phyloP scores from a whole-genome alignment of 2,888 invertebrate species.

The Petrophora chlorosata region DNA sequence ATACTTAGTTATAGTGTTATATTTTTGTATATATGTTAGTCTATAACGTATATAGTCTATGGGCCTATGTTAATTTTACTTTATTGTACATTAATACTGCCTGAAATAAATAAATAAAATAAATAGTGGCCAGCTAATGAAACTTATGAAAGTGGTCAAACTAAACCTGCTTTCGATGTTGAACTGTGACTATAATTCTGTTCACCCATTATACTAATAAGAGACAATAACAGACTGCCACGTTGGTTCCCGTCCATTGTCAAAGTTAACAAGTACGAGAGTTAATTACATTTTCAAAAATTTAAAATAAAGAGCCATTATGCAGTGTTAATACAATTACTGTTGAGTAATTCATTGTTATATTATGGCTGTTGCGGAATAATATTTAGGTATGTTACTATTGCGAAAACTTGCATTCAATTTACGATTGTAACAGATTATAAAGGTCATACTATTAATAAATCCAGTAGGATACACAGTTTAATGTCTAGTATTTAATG shows the following conservation, averaged over 20 bases:
- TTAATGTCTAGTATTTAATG: constrained; percentile 41
- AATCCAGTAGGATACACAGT: constrained; percentile 22
- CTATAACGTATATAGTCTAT: too few species aligned
- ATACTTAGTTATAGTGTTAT: too few species aligned
- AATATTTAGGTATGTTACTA: constrained; percentile 39
- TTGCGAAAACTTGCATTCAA: constrained; percentile 68
- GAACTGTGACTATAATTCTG: constrained; percentile 61
- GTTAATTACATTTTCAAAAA: constrained; percentile 73
- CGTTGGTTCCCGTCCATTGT: constrained; percentile 76
- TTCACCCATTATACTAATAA: constrained; percentile 65
- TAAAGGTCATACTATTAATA: constrained; percentile 58
- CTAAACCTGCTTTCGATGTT: constrained; percentile 46
- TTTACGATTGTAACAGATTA: constrained; percentile 59
- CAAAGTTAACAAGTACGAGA: constrained; percentile 69
- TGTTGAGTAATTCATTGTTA: constrained; percentile 73
- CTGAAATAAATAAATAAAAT: too few species aligned
- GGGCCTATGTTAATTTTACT: too few species aligned
- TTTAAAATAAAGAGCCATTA: constrained; percentile 67
- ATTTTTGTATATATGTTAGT: too few species aligned
- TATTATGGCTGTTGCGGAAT: constrained; percentile 32
- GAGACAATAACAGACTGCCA: constrained; percentile 64
- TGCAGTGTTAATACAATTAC: constrained; percentile 72
- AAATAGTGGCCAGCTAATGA: too few species aligned
- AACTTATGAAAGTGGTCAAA: constrained; percentile 28
- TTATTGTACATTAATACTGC: too few species aligned